These are phyloP conservation scores for Nothocercus julius DNA, from an alignment of 2,113 vertebrate species.

Conservation along the genomic window DNA sequence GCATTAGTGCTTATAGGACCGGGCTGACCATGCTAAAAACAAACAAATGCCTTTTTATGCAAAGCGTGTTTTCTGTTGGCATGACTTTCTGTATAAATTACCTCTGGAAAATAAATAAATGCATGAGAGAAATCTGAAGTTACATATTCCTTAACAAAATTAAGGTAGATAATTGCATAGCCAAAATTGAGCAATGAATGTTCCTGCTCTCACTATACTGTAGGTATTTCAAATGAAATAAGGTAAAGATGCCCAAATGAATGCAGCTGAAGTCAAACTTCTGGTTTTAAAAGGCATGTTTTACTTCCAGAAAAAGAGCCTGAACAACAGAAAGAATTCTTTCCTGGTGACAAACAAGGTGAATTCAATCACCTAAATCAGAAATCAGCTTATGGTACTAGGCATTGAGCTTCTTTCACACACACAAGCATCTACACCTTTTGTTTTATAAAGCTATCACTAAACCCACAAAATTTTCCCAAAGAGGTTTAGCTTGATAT, in stretches of 20 bases:
- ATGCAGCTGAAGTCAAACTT: not conserved
- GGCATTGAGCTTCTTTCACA: not conserved
- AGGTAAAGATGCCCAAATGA: not conserved
- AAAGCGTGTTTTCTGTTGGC: not conserved
- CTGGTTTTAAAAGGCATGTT: not conserved
- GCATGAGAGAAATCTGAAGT: not conserved
- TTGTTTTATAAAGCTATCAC: not conserved
- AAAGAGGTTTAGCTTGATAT: not conserved
- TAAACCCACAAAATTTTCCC: not conserved
- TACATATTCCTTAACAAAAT: not conserved
- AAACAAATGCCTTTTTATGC: fast-evolving
- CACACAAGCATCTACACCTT: fast-evolving
- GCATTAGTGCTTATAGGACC: not conserved
- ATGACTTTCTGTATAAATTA: not conserved
- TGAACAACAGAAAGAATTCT: not conserved
- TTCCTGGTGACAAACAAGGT: not conserved
- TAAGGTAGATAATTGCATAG: not conserved
- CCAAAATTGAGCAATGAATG: not conserved
- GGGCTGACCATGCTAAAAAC: not conserved
- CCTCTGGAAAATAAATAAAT: not conserved
- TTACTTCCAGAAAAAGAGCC: not conserved
- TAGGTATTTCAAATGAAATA: not conserved
- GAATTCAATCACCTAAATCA: not conserved
- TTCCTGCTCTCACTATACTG: not conserved
- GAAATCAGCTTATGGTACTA: not conserved